Evolutionary conservation across 2,888 invertebrate species (phyloP), one percentile per base, ranked within the genome.

Genomic region (Brachylomia viminalis): DNA sequence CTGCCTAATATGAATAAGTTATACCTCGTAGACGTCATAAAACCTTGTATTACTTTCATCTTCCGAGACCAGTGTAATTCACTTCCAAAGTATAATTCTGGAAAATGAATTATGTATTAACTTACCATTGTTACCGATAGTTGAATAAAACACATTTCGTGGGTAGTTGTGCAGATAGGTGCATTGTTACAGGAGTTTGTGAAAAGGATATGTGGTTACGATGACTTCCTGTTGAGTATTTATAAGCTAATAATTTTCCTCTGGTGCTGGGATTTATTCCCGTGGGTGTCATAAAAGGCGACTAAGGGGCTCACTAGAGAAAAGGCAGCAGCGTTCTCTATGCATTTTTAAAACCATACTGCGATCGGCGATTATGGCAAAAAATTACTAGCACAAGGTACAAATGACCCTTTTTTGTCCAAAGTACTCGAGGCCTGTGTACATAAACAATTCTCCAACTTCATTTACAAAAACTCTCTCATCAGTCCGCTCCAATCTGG

Each of bases 31-130:
- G 61, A 45, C 42, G 62, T 27, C 59, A 81, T 85, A 84, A 85
- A 84, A 75, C 33, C 52, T 75, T 75, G 66, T 74, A 75, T 75
- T 75, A 68, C 72, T 66, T 58, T 67, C 30, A 66, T 67, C 61
- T 79, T 77, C 69, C 30, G 66, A 70, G 71, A 80, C 66, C 47
- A 49, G 54, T 49, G 30, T 54, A 71, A 75, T 84, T 61, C 58
- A 72, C 72, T 84, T 80, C 58, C 71, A 78, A 78, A 88, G 86
- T 90, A 90, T 91, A 91, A 91, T 90, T 85, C 79, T 58, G 72
- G 79, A 75, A 88, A 87, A 91, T 91, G 89, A 91, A 92, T 91
- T 88, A 91, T 90, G 87, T 89, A 91, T 89, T 85, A 90, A 90
- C 90, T 38, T 38, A 33, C 65, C 88, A 89, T 86, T 90, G 88